Evolutionary conservation across 1,140 invertebrate genomes (phyloP).

Genomic region (Rhysida immarginata): DNA sequence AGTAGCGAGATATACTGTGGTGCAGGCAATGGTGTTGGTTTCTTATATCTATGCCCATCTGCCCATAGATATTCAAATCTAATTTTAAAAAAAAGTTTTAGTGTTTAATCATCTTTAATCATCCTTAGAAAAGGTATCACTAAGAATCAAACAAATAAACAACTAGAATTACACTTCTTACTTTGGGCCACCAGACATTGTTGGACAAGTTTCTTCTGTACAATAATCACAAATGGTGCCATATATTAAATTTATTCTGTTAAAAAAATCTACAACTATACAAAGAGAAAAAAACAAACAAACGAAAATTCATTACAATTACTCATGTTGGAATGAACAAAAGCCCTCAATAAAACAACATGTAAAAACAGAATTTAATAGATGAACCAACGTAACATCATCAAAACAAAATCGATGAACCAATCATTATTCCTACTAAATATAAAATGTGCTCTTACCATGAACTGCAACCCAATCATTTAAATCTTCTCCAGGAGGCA

Average conservation of each 20-base stretch:
- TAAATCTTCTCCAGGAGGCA: conserved; percentile 71
- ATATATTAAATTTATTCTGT: conserved; percentile 84
- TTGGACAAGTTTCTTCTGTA: conserved; percentile 68
- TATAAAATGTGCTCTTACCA: conserved; percentile 39
- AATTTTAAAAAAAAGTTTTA: neutral
- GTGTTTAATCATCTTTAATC: too few species aligned
- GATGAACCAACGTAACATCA: too few species aligned
- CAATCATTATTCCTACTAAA: too few species aligned
- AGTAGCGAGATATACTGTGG: conserved; percentile 70
- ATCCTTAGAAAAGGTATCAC: neutral
- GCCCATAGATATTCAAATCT: conserved; percentile 88
- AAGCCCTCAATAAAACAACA: too few species aligned
- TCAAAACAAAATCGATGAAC: too few species aligned
- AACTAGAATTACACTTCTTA: neutral
- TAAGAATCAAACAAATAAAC: neutral
- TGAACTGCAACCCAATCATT: conserved; percentile 94
- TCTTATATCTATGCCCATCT: conserved; percentile 70
- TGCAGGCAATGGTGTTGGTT: conserved; percentile 72
- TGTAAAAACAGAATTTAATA: too few species aligned
- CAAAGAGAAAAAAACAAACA: conserved; percentile 9
- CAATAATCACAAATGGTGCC: conserved; percentile 81
- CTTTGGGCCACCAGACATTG: conserved; percentile 73
- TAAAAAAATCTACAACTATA: conserved; percentile 89
- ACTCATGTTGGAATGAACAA: too few species aligned
- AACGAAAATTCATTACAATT: too few species aligned